Percentiles rank a stretch among this genome's conserved stretches.
Conservation (phyloP, 2,797 vertebrate genomes). For the Streptopelia turtur region DNA sequence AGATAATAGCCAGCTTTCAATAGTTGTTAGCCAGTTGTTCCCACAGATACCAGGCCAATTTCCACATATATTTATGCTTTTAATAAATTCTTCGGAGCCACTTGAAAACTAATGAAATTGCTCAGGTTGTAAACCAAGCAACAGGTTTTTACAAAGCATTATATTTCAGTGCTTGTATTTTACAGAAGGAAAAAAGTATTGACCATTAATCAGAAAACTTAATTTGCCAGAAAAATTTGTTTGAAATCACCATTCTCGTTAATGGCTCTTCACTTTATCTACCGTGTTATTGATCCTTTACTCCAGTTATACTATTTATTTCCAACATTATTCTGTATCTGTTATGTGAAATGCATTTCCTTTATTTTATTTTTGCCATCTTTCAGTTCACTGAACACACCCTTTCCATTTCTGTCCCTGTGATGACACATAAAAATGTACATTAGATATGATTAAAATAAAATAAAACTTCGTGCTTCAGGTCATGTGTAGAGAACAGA, state of each 20-base stretch:
- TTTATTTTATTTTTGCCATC: neutral
- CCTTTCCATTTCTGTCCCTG: neutral
- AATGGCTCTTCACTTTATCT: neutral
- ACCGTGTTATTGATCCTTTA: neutral
- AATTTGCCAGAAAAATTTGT: neutral
- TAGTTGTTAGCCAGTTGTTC: slow-evolving; percentile 28
- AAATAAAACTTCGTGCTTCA: neutral
- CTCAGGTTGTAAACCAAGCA: neutral
- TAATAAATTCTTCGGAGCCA: slow-evolving; percentile 12
- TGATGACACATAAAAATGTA: neutral
- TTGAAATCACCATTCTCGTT: neutral
- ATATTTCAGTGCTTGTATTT: neutral
- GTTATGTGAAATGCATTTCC: neutral
- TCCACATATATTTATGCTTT: neutral
- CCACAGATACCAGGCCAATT: slow-evolving; percentile 29
- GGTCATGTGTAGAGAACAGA: neutral
- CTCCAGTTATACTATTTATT: neutral
- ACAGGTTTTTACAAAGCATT: neutral
- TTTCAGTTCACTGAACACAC: neutral
- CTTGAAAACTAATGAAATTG: neutral
- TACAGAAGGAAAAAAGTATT: neutral
- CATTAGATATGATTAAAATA: neutral
- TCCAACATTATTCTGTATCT: neutral
- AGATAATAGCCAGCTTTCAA: slow-evolving; percentile 36
- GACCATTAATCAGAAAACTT: neutral